Evolutionary conservation across 2,888 invertebrate genomes (phyloP).

Genomic region (Conchocele bisecta): DNA sequence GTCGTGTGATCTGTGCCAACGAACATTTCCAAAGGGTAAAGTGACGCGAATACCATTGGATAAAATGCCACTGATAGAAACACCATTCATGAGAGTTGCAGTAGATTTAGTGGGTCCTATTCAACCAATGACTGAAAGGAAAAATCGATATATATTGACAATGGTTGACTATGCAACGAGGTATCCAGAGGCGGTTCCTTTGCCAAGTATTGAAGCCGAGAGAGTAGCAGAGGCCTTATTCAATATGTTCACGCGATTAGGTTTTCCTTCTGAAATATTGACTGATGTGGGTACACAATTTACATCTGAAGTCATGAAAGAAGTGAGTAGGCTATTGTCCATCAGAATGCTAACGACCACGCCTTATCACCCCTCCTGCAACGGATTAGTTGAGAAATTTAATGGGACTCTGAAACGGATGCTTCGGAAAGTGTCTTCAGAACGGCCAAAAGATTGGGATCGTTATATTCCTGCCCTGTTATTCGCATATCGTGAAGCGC

Average conservation of each 20-base stretch:
- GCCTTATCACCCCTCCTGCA: conserved; percentile 19
- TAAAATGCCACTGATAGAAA: conserved; percentile 7
- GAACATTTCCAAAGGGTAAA: conserved; percentile 7
- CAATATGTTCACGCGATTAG: conserved; percentile 8
- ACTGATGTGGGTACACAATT: conserved; percentile 36
- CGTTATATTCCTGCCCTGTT: conserved; percentile 31
- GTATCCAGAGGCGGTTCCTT: background rate
- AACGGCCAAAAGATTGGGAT: conserved; percentile 42
- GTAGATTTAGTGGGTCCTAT: conserved; percentile 1
- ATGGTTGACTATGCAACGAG: background rate
- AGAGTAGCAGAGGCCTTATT: conserved; percentile 4
- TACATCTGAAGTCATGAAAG: conserved; percentile 41
- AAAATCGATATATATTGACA: background rate
- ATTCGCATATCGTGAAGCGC: conserved; percentile 51
- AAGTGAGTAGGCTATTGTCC: conserved; percentile 34
- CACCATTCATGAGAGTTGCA: conserved; percentile 11
- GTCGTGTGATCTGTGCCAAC: conserved; percentile 12
- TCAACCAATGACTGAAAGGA: background rate
- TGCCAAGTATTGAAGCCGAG: background rate
- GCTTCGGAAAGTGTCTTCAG: conserved; percentile 26
- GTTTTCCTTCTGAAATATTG: conserved; percentile 1
- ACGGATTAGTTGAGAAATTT: conserved; percentile 47
- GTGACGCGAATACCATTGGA: conserved; percentile 2
- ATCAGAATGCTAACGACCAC: conserved; percentile 29
- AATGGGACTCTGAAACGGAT: conserved; percentile 52